Evolutionary conservation across 2,888 invertebrate genomes (phyloP).

Genomic region (Psylliodes chrysocephalus): DNA sequence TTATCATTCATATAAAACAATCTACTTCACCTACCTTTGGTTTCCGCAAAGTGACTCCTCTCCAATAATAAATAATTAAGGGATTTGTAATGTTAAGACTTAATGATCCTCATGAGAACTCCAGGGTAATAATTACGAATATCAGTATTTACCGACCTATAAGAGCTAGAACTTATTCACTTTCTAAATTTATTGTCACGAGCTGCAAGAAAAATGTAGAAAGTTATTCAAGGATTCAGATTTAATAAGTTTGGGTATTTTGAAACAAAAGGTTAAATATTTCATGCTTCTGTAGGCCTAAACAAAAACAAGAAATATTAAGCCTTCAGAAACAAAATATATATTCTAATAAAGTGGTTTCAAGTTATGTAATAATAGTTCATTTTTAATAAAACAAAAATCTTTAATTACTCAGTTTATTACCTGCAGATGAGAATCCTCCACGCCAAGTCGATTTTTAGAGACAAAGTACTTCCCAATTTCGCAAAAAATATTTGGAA

Average conservation of each 20-base stretch:
- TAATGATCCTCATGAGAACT: neutral
- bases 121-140: neutral
- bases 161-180: neutral
- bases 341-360: no score
- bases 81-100: neutral
- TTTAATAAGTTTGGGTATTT: neutral
- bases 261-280: neutral
- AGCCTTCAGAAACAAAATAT: neutral
- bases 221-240: neutral
- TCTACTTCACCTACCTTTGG: slow-evolving; percentile 20
- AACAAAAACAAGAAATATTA: neutral
- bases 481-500: no score
- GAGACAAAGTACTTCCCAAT: no score
- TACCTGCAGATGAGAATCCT: no score
- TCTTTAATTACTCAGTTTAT: no score
- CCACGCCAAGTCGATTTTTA: no score
- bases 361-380: no score
- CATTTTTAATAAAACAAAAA: no score
- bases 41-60: neutral
- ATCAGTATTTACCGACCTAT: neutral
- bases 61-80: neutral
- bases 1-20: neutral
- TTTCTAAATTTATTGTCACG: neutral
- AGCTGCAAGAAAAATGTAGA: slow-evolving; percentile 19
- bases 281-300: neutral